Percentiles rank a stretch among this genome's conserved stretches.
These are phyloP conservation scores for Hemaris fuciformis DNA, from an alignment of 2,888 invertebrate genomes.

Conservation along the genomic window DNA sequence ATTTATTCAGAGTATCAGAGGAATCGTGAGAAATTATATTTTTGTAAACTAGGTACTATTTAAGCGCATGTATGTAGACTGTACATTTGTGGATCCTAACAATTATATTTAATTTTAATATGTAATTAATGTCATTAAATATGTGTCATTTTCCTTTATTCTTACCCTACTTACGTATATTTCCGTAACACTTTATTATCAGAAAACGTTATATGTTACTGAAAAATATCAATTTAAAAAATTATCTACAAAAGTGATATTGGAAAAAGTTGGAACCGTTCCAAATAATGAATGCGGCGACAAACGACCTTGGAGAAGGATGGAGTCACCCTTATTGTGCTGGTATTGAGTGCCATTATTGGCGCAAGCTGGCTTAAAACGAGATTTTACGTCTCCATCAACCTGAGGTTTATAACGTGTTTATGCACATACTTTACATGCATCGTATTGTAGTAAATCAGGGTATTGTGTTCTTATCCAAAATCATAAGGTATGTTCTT, in stretches of 20 bases:
- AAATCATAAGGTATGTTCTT: not conserved
- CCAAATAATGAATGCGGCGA: conserved; percentile 36
- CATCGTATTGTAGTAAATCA: not conserved
- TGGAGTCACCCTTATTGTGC: conserved; percentile 20
- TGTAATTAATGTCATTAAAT: too few species aligned
- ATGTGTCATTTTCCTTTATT: too few species aligned
- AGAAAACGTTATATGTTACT: not conserved
- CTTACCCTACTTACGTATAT: too few species aligned
- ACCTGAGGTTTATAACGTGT: not conserved
- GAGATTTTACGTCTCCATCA: not conserved
- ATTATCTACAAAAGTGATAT: conserved; percentile 13
- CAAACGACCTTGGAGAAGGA: conserved; percentile 32
- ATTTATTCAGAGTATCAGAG: too few species aligned
- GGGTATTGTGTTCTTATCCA: not conserved
- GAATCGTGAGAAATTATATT: too few species aligned
- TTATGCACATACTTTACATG: not conserved
- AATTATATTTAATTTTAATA: too few species aligned
- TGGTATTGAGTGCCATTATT: conserved; percentile 17
- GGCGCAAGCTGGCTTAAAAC: not conserved
- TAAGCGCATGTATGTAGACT: too few species aligned
- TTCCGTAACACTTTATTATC: too few species aligned
- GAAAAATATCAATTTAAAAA: not conserved
- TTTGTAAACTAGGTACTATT: too few species aligned
- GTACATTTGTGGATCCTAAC: too few species aligned
- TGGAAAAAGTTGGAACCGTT: conserved; percentile 40